phyloP scores from a whole-genome alignment of 2,888 invertebrate genomes.

The Geophilus truncorum region DNA sequence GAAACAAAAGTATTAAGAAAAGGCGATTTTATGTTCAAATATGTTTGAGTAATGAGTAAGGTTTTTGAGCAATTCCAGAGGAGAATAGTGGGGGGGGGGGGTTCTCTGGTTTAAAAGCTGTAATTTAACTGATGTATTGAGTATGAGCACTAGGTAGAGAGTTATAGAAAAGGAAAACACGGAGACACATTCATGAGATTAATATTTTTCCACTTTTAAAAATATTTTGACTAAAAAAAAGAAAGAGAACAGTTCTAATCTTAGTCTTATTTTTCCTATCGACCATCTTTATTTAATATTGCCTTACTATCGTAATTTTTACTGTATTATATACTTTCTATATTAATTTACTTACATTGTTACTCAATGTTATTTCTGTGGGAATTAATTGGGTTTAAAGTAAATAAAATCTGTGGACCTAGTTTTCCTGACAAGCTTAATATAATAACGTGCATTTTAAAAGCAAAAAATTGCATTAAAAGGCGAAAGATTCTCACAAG shows the following conservation, averaged over 20 bases:
- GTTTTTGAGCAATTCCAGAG: constrained; percentile 22
- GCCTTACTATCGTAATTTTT: too few relatives aligned
- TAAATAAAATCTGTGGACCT: not conserved
- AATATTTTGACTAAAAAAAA: too few relatives aligned
- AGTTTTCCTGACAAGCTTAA: not conserved
- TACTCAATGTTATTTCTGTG: too few relatives aligned
- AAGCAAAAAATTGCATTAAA: constrained; percentile 1
- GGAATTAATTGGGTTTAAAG: not conserved
- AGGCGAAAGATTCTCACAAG: not conserved
- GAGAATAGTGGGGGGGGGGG: too few relatives aligned
- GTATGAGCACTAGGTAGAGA: constrained; percentile 6
- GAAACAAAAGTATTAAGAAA: not conserved
- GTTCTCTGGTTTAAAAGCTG: not conserved
- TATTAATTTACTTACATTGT: not conserved
- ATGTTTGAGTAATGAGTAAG: not conserved
- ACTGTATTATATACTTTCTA: not conserved
- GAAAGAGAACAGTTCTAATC: too few relatives aligned
- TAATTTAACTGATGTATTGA: not conserved
- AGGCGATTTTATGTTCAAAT: not conserved
- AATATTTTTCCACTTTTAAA: not conserved
- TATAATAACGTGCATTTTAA: not conserved
- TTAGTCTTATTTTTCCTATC: too few relatives aligned
- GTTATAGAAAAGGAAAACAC: not conserved
- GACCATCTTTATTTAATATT: too few relatives aligned
- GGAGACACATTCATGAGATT: not conserved